Base-by-base conservation (phyloP, 2,888 invertebrate species). In the Pomacea canaliculata region DNA sequence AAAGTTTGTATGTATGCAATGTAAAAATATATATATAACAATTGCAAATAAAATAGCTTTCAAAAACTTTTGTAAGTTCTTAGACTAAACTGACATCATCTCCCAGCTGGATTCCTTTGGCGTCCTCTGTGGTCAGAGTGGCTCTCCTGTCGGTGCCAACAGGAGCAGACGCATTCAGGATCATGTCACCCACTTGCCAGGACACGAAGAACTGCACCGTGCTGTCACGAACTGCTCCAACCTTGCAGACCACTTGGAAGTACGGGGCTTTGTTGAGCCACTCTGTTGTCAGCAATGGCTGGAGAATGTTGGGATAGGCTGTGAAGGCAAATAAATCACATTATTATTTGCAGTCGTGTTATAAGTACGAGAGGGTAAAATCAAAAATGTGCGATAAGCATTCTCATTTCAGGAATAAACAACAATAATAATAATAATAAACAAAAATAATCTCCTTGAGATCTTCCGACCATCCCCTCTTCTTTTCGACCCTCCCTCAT, bases 271-370 rank as follows among this genome's bases (percentile, higher is more conserved):
- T 66, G 16, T 69, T 76, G 8, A 76, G 23, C n/a, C 9, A 63
- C 46, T 76, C 59, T 46, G 78, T 78, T 9, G 76, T 70, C 49
- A 82, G n/a, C 23, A 27, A 16, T n/a, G 82, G 82, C 67, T 76
- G 71, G 37, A 75, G 70, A 23, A 82, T 72, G 37, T 37, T 75
- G 49, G 82, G 82, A 18, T 71, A 70, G 18, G 63, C 81, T 81
- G 76, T 12, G 37, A 37, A 37, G 37, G 37, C 37, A 37, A 37
- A 37, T 37, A 37, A 37, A 37, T 37, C 37, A 37, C 37, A 37
- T 37, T 5, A 37, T 37, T 37, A 37, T 5, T 37, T 37, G 5
- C 3, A 37, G 5, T 37, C 37, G 37, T 37, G 37, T 37, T 5
- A 37, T 5, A 37, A 37, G 0, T 37, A 37, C 37, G 5, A 37